phyloP scores from a whole-genome alignment of 1,140 invertebrate genomes.

The Chrysoperla carnea region DNA sequence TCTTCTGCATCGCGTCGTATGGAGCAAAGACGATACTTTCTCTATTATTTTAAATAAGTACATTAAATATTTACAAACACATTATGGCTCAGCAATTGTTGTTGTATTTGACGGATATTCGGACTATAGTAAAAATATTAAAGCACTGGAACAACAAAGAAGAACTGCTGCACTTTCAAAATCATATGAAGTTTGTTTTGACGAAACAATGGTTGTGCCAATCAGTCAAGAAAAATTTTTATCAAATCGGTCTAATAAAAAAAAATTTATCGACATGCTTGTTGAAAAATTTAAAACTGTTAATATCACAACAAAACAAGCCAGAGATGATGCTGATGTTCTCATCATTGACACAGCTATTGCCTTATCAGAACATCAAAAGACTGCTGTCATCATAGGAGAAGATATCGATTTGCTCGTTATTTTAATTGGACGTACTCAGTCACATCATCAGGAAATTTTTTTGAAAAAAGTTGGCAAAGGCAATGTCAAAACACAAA shows the following conservation, averaged over 20 bases:
- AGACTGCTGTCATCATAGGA: slow-evolving; percentile 16
- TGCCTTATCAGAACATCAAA: slow-evolving; percentile 14
- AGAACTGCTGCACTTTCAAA: slow-evolving; percentile 9
- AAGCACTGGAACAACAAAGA: slow-evolving; percentile 7
- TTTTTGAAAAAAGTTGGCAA: slow-evolving; percentile 7
- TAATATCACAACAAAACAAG: slow-evolving; percentile 15
- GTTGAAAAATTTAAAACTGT: slow-evolving; percentile 13
- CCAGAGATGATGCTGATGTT: slow-evolving; percentile 18
- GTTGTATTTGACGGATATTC: slow-evolving; percentile 18
- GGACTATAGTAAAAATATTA: slow-evolving; percentile 9
- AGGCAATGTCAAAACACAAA: slow-evolving; percentile 13
- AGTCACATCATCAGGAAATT: slow-evolving; percentile 2
- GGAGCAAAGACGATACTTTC: slow-evolving; percentile 10
- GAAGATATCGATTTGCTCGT: slow-evolving; percentile 22
- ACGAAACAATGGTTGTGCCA: slow-evolving; percentile 16
- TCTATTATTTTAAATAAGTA: slow-evolving; percentile 9
- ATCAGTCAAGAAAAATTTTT: slow-evolving; percentile 19
- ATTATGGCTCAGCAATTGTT: slow-evolving; percentile 5
- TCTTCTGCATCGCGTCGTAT: slow-evolving; percentile 12
- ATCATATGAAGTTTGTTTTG: slow-evolving; percentile 13
- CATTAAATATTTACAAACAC: slow-evolving; percentile 7
- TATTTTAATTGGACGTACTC: slow-evolving; percentile 17
- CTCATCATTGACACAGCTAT: slow-evolving; percentile 18
- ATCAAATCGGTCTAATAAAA: slow-evolving; percentile 16
- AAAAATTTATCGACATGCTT: slow-evolving; percentile 12